These are phyloP conservation scores for Drosophila albomicans DNA, from an alignment of 1,140 invertebrate genomes.

Conservation along the genomic window DNA sequence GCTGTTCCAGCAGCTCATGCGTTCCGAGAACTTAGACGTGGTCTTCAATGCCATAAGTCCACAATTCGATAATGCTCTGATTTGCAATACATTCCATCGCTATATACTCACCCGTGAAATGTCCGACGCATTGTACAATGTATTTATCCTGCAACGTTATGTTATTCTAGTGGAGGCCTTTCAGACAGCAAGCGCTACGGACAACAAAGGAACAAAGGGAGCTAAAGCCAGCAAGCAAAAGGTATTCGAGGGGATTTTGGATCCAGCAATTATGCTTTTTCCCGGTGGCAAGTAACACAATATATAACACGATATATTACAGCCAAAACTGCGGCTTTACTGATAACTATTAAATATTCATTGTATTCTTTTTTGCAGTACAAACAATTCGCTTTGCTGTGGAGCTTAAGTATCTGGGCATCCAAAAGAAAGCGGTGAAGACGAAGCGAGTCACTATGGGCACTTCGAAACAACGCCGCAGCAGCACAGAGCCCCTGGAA, in stretches of 20 bases:
- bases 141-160: conserved; percentile 33
- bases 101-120: conserved; percentile 58
- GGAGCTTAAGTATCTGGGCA: conserved; percentile 52
- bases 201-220: background rate
- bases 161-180: conserved; percentile 41
- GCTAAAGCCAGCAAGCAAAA: conserved; percentile 19
- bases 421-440: conserved; percentile 7
- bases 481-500: background rate
- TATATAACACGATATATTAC: background rate
- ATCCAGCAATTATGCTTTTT: conserved; percentile 56
- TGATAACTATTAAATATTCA: too few relatives aligned
- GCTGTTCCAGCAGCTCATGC: conserved; percentile 44
- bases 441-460: background rate
- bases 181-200: conserved; percentile 6
- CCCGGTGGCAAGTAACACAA: conserved; percentile 42
- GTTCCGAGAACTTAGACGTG: conserved; percentile 42
- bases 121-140: conserved; percentile 33
- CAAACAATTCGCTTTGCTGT: conserved; percentile 65
- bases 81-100: conserved; percentile 72
- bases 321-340: too few relatives aligned
- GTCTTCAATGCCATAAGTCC: conserved; percentile 44
- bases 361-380: conserved; percentile 28
- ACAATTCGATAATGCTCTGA: conserved; percentile 36
- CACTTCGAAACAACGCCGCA: background rate
- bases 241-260: conserved; percentile 58